Evolutionary conservation across 2,797 vertebrate species (phyloP), one percentile per base, ranked within the genome.

Genomic region (Trachops cirrhosus): DNA sequence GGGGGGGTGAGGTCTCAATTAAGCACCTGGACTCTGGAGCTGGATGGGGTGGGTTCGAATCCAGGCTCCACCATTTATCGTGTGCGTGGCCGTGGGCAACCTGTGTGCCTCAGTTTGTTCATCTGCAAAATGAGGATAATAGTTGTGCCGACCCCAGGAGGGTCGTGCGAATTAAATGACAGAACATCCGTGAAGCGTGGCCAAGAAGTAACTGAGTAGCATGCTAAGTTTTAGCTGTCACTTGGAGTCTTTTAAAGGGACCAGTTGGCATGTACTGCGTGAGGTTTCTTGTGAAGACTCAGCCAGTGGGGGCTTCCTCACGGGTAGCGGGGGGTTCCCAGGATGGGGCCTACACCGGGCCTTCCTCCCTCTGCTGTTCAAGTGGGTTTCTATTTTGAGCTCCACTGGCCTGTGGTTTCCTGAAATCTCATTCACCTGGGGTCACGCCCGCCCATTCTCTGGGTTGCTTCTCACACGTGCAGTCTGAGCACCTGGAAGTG

Each of bases 71-170:
- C 77, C 87, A 7, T 24, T 8, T 6, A 16, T 0, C 10, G 21
- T 29, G 14, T 68, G 39, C 24, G 74, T 9, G 57, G n/a, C 50
- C 34, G 29, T 6, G 41, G 50, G 62, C 1, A 9, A 16, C 62
- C 4, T 5, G 32, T 34, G 32, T 74, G 44, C 29, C 75, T 75
- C 34, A 16, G 75, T 64, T 46, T 48, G 46, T 83, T 82, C n/a
- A 46, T 12, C 48, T 39, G 68, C 21, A 39, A 12, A 75, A 29
- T 29, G 41, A 21, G 48, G n/a, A 2, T 15, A 14, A 6, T n/a
- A 11, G 9, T 6, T 3, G 44, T 5, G 44, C 41, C 59, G 11
- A 0, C 4, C 29, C 39, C 29, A 1, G 3, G 2, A 21, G 16
- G 34, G 41, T 3, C 21, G 41, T 54, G 59, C 6, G 26, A 48